phyloP scores from a whole-genome alignment of 1,140 invertebrate species.

The Bathynomus jamesi region DNA sequence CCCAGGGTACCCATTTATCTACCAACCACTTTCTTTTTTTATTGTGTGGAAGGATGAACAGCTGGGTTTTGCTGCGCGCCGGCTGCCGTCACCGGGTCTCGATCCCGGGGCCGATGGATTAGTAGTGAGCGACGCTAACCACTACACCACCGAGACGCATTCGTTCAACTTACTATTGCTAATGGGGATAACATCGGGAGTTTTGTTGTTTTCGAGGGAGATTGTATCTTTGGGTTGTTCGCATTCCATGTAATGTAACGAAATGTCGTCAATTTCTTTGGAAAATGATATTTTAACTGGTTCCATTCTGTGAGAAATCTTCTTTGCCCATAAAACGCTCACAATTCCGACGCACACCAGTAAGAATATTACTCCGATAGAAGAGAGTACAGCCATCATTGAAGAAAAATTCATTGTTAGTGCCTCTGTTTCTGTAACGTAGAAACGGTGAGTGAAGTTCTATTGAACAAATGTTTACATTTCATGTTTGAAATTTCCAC shows the following conservation, averaged over 20 bases:
- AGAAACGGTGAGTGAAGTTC: not conserved
- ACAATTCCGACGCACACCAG: not conserved
- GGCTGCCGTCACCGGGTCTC: no score
- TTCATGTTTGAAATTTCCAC: not conserved
- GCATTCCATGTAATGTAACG: not conserved
- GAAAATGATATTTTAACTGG: not conserved
- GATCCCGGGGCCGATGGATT: no score
- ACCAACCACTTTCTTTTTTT: no score
- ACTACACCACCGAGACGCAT: no score
- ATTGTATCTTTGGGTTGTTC: not conserved
- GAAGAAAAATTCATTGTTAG: not conserved
- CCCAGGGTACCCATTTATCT: no score
- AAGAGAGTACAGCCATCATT: not conserved
- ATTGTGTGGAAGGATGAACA: no score
- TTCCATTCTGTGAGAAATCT: not conserved
- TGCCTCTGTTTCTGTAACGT: not conserved
- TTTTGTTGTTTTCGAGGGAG: not conserved
- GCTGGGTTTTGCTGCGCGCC: no score
- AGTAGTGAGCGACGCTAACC: no score
- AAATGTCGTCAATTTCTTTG: not conserved
- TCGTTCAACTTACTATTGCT: not conserved
- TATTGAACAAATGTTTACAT: not conserved
- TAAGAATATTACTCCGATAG: not conserved
- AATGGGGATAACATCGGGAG: not conserved
- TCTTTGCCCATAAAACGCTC: not conserved